Conservation (phyloP, 2,888 invertebrate genomes). For the Melipona beecheii region DNA sequence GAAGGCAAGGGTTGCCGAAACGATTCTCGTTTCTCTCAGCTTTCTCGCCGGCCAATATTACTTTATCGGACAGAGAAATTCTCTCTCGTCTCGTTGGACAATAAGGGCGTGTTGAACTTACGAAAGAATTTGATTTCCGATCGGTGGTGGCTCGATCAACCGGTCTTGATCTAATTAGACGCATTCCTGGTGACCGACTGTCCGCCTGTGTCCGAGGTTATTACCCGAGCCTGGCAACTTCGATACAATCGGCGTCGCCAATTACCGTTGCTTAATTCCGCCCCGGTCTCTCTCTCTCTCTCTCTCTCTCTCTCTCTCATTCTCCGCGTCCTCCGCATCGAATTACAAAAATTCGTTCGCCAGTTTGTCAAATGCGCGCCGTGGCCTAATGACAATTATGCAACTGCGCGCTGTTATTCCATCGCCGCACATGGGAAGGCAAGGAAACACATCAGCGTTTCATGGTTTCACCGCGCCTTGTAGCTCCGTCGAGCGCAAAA, state of each 20-base stretch:
- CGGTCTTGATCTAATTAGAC: slow-evolving; percentile 56
- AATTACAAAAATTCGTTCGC: slow-evolving; percentile 41
- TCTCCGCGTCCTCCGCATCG: background rate
- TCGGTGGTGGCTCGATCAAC: slow-evolving; percentile 23
- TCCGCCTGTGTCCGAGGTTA: slow-evolving; percentile 14
- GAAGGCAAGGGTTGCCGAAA: slow-evolving; percentile 2
- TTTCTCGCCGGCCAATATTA: background rate
- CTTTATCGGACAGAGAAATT: background rate
- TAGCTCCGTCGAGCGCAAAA: slow-evolving; percentile 12
- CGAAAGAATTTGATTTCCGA: slow-evolving; percentile 23
- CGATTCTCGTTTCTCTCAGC: background rate
- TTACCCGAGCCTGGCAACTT: slow-evolving; percentile 24
- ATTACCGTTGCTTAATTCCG: slow-evolving; percentile 25
- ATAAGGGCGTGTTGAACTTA: slow-evolving; percentile 16
- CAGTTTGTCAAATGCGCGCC: slow-evolving; percentile 13
- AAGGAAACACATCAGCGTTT: slow-evolving; percentile 17
- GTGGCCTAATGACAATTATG: slow-evolving; percentile 42
- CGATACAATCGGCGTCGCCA: slow-evolving; percentile 22
- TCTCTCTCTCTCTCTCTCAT: too few relatives aligned
- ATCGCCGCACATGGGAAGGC: slow-evolving; percentile 47
- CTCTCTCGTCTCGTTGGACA: background rate
- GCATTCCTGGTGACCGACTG: slow-evolving; percentile 57
- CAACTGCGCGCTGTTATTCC: slow-evolving; percentile 39
- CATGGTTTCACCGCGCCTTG: slow-evolving; percentile 43
- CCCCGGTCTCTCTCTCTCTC: background rate